phyloP scores from a whole-genome alignment of 1,140 invertebrate species.

The Anadara kagoshimensis region DNA sequence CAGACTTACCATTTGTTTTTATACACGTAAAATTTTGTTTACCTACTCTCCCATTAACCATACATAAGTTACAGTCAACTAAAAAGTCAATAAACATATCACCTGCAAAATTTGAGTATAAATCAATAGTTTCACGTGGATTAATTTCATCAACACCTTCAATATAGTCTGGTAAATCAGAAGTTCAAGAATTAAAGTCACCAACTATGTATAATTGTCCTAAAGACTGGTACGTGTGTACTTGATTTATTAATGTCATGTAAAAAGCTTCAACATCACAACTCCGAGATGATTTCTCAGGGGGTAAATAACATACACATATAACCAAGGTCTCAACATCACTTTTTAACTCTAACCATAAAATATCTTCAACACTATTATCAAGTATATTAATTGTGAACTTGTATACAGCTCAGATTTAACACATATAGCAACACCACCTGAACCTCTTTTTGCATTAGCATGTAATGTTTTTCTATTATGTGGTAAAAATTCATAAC shows the following conservation, averaged over 20 bases:
- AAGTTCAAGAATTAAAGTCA: slow-evolving; percentile 32
- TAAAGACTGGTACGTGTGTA: slow-evolving; percentile 25
- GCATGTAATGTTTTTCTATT: not conserved
- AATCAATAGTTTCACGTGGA: slow-evolving; percentile 18
- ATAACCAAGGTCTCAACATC: not conserved
- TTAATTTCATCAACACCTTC: slow-evolving; percentile 36
- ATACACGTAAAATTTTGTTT: slow-evolving; percentile 34
- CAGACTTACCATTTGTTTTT: slow-evolving; percentile 30
- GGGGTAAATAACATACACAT: no score
- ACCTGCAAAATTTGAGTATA: slow-evolving; percentile 17
- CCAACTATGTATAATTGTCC: slow-evolving; percentile 30
- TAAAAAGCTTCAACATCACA: slow-evolving; percentile 20
- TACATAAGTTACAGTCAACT: slow-evolving; percentile 36
- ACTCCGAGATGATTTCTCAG: no score
- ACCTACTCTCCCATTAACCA: slow-evolving; percentile 33
- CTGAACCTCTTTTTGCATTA: not conserved
- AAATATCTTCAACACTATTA: not conserved
- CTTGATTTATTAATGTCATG: slow-evolving; percentile 14
- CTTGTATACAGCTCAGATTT: not conserved
- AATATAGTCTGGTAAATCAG: slow-evolving; percentile 34
- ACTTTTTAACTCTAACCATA: not conserved
- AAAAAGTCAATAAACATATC: slow-evolving; percentile 38
- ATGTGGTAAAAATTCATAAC: not conserved
- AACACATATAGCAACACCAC: not conserved
- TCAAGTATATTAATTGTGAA: not conserved